Base-by-base conservation (phyloP, 2,113 vertebrate genomes). In the Lepus americanus region DNA sequence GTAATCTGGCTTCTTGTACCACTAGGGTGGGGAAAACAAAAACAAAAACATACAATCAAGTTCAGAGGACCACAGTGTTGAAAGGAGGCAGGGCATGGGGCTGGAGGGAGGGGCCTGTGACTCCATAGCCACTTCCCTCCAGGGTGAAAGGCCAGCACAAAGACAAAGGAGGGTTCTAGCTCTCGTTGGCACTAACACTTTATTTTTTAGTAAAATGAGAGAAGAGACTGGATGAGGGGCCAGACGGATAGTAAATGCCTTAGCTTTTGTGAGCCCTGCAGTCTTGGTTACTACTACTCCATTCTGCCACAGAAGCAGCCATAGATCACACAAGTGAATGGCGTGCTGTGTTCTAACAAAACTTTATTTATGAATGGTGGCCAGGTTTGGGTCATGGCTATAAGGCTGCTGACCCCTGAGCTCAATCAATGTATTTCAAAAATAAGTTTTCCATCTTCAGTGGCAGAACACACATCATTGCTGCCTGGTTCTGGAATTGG, bases 1-100 rank as follows among this genome's bases (percentile, higher is more conserved):
- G 98, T 99, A 99, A 98, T 99, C 99, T 17, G 99, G 99, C 80
- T 99, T 99, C 97, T 98, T 98, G 83, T 99, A 99, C 99, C 99
- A 99, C 99, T 99, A 93, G 11, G 8, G n/a, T 44, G 44, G 55
- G 55, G 59, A 92, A 95, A 94, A 79, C 1, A 64, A 33, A 82
- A 25, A 69, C 63, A 94, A 53, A 95, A 27, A 64, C 88, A 94
- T 29, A 17, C 2, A 39, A 27, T 95, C 69, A 80, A 64, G 29
- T 2, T 20, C 20, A 82, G 73, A 66, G n/a, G 33, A 2, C 22
- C 25, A 70, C 11, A 27, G 7, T 17, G 29, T 29, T 33, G 19
- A 70, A 70, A 88, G 29, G 49, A 67, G 33, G 22, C 29, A 3
- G 53, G 23, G 14, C 51, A 29, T 59, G 55, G 55, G n/a, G 7